Base-by-base conservation (phyloP, 2,888 invertebrate species). In the Chrysolina americana region DNA sequence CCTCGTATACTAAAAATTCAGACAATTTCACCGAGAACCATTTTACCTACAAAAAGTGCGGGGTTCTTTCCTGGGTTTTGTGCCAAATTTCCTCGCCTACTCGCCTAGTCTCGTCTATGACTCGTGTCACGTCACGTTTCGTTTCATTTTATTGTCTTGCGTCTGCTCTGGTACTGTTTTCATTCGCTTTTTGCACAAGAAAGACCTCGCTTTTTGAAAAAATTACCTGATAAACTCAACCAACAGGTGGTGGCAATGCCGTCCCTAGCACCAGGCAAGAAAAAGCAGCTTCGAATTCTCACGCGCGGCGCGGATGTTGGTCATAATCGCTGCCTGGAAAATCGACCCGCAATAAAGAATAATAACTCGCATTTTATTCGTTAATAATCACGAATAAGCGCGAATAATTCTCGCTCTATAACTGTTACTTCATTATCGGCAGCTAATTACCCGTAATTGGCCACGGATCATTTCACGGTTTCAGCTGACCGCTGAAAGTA, bases 401-500 rank as follows among this genome's bases (percentile, higher is more conserved):
- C 53, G 48, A 53, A 53, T 53, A 53, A 53, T 53, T 53, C 53
- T 21, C 53, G 53, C 53, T 53, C 53, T 21, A 11, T 19, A 21
- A 53, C 53, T 53, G 53, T 53, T 53, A 53, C 53, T 53, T 53
- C 53, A 53, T 53, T 53, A 53, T 21, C 21, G 53, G 21, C 53
- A 13, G 21, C 23, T 53, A 53, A 53, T 53, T 53, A 53, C 53
- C 21, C 9, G 19, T 53, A 53, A 53, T 53, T 21, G 53, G 53
- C 53, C n/a, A 53, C 53, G 53, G 53, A 53, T 53, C 53, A 53
- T 53, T 53, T 53, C 53, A 53, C 53, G 53, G 53, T 53, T 53
- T 53, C 53, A 23, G 53, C 13, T 10, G 53, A 53, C 13, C 21
- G 53, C 53, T 53, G 53, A 21, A 53, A 53, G 53, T 53, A 53